These are phyloP conservation scores for Drosophila lacicola DNA, from an alignment of 2,888 invertebrate species.

Conservation along the genomic window DNA sequence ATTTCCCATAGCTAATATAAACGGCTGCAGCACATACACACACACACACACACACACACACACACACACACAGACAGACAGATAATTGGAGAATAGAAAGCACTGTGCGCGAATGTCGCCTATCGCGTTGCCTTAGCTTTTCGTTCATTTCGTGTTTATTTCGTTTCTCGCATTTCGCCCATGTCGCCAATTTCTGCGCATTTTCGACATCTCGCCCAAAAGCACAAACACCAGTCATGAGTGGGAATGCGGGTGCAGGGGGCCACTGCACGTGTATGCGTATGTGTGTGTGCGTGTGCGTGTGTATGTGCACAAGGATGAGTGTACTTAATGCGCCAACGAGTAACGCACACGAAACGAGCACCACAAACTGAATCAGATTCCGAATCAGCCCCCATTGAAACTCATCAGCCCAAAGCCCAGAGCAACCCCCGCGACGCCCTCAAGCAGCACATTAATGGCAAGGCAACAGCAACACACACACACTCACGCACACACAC, in stretches of 20 bases:
- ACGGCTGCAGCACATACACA: conserved; percentile 28
- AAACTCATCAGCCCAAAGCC: conserved; percentile 15
- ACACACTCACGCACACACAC: not conserved
- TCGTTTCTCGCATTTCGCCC: conserved; percentile 53
- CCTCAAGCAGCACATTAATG: conserved; percentile 72
- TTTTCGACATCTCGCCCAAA: conserved; percentile 68
- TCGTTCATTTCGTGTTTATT: conserved; percentile 45
- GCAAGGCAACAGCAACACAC: conserved; percentile 33
- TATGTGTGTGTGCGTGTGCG: conserved; percentile 16
- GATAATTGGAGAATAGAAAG: conserved; percentile 7
- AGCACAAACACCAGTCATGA: conserved; percentile 49
- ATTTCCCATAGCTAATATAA: conserved; percentile 45
- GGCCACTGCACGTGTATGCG: conserved; percentile 13
- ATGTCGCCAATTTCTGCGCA: conserved; percentile 71
- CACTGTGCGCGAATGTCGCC: conserved; percentile 41
- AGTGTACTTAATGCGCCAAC: conserved; percentile 73
- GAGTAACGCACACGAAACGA: conserved; percentile 59
- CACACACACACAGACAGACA: conserved; percentile 13
- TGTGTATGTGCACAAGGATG: conserved; percentile 26
- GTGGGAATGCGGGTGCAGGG: not conserved
- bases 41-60: conserved; percentile 15
- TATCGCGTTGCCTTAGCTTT: conserved; percentile 24
- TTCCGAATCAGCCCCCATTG: conserved; percentile 59
- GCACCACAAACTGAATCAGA: conserved; percentile 54
- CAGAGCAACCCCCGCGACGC: conserved; percentile 27